Base-by-base conservation (phyloP, 2,888 invertebrate species). In the Harmothoe impar region DNA sequence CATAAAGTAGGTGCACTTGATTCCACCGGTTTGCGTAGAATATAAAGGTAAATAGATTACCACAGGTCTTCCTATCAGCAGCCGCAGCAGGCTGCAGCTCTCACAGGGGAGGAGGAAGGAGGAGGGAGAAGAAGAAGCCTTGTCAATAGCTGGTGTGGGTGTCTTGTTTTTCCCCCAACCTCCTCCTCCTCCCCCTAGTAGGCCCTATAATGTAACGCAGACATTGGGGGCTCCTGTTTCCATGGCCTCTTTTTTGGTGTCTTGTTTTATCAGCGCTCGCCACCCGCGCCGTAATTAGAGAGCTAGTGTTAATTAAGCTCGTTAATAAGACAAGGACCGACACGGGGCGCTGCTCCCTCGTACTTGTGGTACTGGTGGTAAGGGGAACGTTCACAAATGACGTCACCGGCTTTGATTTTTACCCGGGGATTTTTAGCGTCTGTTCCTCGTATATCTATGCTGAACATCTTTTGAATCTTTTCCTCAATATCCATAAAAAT, bases 211-310 rank as follows among this genome's bases (percentile, higher is more conserved):
- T 72, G 72, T 72, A 29, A 72, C 31, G 25, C 72, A 72, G 72
- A 72, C 72, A 72, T 17, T 72, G 15, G 72, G 0, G 29, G 72
- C 25, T 25, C 12, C 72, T 72, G 25, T 72, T 72, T 72, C 62
- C n/a, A 20, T n/a, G 62, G 23, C 12, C 62, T 20, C 62, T 20
- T 62, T 62, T n/a, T 17, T 17, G 17, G 10, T n/a, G 72, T 3
- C 72, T 29, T 15, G 72, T 72, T 72, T 72, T 72, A 72, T 72
- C 72, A 72, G 72, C 72, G 31, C 81, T 25, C 43, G 23, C 81
- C 81, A 81, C 81, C 23, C 81, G 81, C 20, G 72, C 43, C 25
- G 81, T 81, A 81, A 81, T 81, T 43, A 81, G 81, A 81, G 81
- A 81, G 81, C 35, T 20, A 33, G 81, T 81, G 81, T 33, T 81